Base-by-base conservation (phyloP, 2,797 vertebrate species). In the Gambelia wislizenii region DNA sequence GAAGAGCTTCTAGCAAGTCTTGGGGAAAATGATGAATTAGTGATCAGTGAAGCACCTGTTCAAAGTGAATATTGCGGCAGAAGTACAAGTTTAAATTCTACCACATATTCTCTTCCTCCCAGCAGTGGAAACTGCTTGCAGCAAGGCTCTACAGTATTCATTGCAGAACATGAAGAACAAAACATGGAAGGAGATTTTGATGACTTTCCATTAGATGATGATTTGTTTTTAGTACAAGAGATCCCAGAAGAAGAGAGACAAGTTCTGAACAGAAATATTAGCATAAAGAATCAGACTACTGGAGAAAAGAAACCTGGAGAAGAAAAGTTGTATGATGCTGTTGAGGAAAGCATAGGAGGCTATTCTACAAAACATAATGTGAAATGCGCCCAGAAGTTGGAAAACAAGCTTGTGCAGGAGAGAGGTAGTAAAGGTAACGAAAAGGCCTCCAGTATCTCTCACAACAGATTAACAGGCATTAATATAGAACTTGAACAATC, bases 1-100 rank as follows among this genome's bases (percentile, higher is more conserved):
- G 97, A 97, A 95, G 98, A 99, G 91, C 95, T 99, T 86, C 94
- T 99, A 94, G 98, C 98, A 91, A 97, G 97, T 95, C 96, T 99
- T 85, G 96, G 97, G 93, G 97, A 97, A 92, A 97, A 94, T 82
- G 95, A 92, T 83, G 97, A 96, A 54, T 90, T 97, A 91, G 3
- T 89, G 92, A 93, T 94, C 86, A 95, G 92, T 56, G 88, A 79
- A 33, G 75, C 54, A 3, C 90, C 91, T 83, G 84, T 72, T 84
- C 98, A 98, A 96, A 98, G 98, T 0, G 98, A 98, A 70, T 98
- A 97, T 75, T 93, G 91, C 88, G 98, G 96, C 36, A 93, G 94
- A 91, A 96, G 91, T 87, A 96, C 96, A 81, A 92, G 88, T 89
- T 96, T 96, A 87, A 88, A 82, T 87, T 91, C 78, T 25, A 86